Evolutionary conservation across 2,797 vertebrate species (phyloP).

Genomic region (Echiichthys vipera): DNA sequence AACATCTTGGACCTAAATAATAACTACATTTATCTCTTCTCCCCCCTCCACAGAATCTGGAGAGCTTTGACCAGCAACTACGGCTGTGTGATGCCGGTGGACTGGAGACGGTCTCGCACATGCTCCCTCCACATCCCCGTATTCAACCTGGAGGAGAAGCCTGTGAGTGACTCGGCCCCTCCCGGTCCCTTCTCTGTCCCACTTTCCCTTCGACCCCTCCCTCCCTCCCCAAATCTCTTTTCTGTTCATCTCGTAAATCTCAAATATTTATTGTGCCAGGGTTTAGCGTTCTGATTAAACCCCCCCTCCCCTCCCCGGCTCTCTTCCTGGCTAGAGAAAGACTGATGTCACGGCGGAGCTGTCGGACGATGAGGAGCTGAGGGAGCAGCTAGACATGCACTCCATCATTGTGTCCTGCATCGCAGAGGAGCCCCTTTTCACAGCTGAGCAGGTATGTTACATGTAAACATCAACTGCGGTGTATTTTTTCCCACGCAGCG

Average conservation of each 20-base stretch:
- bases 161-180: conserved; percentile 80
- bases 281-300: conserved; percentile 65
- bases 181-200: conserved; percentile 37
- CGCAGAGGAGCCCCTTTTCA: conserved; percentile 92
- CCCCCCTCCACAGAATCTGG: conserved; percentile 91
- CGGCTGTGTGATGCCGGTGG: conserved; percentile 91
- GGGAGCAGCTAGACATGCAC: conserved; percentile 97
- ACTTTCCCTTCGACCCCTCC: conserved; percentile 21
- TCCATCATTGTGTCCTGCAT: conserved; percentile 95
- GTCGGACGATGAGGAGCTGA: conserved; percentile 93
- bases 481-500: background rate
- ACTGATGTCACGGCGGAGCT: conserved; percentile 85
- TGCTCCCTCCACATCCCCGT: conserved; percentile 89
- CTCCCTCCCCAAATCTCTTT: conserved; percentile 38
- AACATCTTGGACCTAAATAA: background rate
- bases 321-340: conserved; percentile 66
- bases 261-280: conserved; percentile 53
- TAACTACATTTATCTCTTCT: no score
- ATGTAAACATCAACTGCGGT: background rate
- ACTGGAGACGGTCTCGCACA: conserved; percentile 91
- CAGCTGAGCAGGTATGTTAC: conserved; percentile 91
- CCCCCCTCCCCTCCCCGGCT: conserved; percentile 38
- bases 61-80: conserved; percentile 91
- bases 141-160: conserved; percentile 87
- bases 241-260: conserved; percentile 61